Conservation (phyloP, 2,797 vertebrate species). For the Cyclura pinguis region DNA sequence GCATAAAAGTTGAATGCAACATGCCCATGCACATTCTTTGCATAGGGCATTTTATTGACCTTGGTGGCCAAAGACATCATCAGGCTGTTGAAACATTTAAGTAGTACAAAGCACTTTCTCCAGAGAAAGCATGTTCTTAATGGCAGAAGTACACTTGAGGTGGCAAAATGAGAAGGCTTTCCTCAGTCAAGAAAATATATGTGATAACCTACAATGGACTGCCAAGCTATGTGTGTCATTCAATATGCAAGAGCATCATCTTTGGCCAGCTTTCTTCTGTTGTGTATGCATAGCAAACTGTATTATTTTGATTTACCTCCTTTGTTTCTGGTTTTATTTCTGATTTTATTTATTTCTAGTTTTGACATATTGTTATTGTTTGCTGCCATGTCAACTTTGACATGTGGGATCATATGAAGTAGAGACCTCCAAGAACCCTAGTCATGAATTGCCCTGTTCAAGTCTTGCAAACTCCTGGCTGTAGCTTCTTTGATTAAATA, state of each 20-base stretch:
- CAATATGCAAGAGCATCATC: constrained; percentile 29
- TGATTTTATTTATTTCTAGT: not conserved
- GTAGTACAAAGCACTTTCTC: constrained; percentile 54
- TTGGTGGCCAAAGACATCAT: constrained; percentile 58
- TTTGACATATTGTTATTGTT: no score
- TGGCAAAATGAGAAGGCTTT: constrained; percentile 39
- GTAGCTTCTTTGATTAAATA: no score
- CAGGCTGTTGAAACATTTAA: constrained; percentile 70
- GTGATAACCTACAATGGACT: constrained; percentile 19
- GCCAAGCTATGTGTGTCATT: constrained; percentile 41
- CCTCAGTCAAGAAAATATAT: constrained; percentile 24
- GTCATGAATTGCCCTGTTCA: no score
- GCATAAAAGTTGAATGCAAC: constrained; percentile 74
- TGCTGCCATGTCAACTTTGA: no score
- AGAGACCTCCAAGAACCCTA: no score
- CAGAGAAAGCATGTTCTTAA: constrained; percentile 57
- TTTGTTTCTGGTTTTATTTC: not conserved
- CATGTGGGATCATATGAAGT: no score
- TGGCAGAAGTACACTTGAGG: constrained; percentile 60
- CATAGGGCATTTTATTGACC: constrained; percentile 65
- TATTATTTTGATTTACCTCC: not conserved
- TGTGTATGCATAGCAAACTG: not conserved
- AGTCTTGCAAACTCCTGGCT: no score
- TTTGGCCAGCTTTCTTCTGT: constrained; percentile 35
- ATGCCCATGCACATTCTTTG: constrained; percentile 65